Conservation (phyloP, 2,888 invertebrate genomes). For the Lomographa bimaculata region DNA sequence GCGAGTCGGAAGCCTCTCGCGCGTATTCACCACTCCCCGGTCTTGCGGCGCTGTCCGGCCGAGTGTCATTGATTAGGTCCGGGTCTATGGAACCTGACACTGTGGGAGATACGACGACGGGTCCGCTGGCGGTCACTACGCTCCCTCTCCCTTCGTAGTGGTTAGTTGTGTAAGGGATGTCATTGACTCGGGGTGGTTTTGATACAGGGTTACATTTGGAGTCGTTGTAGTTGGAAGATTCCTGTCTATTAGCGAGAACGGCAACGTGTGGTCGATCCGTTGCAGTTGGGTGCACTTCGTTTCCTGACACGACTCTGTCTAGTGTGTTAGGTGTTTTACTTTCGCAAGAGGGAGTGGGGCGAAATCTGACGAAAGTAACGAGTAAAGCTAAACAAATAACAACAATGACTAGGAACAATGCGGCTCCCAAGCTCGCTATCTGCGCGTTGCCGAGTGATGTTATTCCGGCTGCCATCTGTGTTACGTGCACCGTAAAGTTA, state of each 20-base stretch:
- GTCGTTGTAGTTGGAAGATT: conserved; percentile 63
- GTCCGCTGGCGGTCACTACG: conserved; percentile 84
- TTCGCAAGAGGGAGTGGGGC: conserved; percentile 88
- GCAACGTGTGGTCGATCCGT: conserved; percentile 82
- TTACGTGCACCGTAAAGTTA: conserved; percentile 94
- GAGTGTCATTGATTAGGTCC: conserved; percentile 93
- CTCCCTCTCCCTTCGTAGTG: conserved; percentile 88
- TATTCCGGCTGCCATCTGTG: conserved; percentile 90
- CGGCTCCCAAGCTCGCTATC: conserved; percentile 93
- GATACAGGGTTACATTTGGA: conserved; percentile 86
- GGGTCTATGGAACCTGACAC: conserved; percentile 91
- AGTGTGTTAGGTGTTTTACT: conserved; percentile 90
- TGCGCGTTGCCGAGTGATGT: conserved; percentile 92
- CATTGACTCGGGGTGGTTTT: conserved; percentile 88
- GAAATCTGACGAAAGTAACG: conserved; percentile 88
- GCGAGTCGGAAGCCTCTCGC: conserved; percentile 88
- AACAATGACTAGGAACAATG: conserved; percentile 89
- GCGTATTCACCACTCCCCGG: conserved; percentile 91
- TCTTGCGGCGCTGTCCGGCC: conserved; percentile 83
- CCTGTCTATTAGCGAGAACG: conserved; percentile 81
- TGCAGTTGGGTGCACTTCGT: conserved; percentile 74
- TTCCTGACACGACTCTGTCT: conserved; percentile 87
- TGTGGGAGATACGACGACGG: conserved; percentile 89
- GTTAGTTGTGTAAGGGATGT: conserved; percentile 87
- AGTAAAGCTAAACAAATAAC: conserved; percentile 88